phyloP scores from a whole-genome alignment of 2,797 vertebrate genomes.

The Sebastes oblongus region DNA sequence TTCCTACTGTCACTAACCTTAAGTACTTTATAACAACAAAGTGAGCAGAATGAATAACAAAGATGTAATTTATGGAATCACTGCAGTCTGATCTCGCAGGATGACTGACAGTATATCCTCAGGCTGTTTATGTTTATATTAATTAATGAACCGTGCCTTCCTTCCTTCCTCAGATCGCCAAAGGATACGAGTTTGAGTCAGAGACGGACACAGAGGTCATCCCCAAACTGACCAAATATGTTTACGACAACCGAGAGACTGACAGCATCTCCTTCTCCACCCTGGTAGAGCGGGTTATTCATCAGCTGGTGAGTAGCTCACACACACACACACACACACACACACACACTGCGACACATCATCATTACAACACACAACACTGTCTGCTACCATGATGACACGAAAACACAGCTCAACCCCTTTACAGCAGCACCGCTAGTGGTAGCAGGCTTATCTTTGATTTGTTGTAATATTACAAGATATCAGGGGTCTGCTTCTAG shows the following conservation, averaged over 20 bases:
- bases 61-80: no score
- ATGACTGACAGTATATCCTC: not conserved
- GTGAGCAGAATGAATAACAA: not conserved
- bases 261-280: constrained; percentile 88
- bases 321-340: not conserved
- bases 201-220: constrained; percentile 98
- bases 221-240: constrained; percentile 95
- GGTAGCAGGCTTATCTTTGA: not conserved
- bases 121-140: not conserved
- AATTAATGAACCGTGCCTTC: not conserved
- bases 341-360: not conserved
- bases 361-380: not conserved
- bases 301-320: constrained; percentile 90
- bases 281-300: constrained; percentile 92
- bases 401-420: not conserved
- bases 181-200: constrained; percentile 96
- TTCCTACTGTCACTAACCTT: not conserved
- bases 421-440: not conserved
- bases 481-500: not conserved
- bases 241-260: constrained; percentile 93
- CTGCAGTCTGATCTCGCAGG: not conserved
- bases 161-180: constrained; percentile 84
- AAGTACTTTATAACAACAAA: not conserved
- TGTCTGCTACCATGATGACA: not conserved
- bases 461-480: not conserved